Conservation (phyloP, 2,113 vertebrate species). For the Corvus hawaiiensis region DNA sequence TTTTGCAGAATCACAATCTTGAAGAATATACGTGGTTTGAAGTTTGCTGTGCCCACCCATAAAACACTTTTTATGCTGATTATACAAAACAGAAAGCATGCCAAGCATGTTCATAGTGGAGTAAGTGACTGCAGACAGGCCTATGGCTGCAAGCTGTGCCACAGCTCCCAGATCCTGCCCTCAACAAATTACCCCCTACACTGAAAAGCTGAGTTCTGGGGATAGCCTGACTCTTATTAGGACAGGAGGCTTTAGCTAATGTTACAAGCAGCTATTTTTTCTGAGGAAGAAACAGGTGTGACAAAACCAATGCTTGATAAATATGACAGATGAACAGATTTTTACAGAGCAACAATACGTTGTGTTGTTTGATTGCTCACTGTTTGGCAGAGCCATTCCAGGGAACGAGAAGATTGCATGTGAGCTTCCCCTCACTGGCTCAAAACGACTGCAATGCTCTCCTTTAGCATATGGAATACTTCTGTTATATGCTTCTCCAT, state of each 20-base stretch:
- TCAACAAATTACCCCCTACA: background rate
- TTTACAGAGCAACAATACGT: background rate
- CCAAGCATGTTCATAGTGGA: rapidly evolving
- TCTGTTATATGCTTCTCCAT: background rate
- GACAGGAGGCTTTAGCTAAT: background rate
- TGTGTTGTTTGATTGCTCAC: constrained; percentile 11
- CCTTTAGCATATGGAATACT: background rate
- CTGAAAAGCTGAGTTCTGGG: background rate
- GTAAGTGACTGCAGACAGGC: background rate
- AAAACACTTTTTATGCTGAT: background rate
- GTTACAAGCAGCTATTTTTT: background rate
- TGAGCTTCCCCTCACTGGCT: background rate
- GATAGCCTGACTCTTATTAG: background rate
- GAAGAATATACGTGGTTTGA: background rate
- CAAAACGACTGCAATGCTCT: background rate
- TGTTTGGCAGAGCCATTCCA: background rate
- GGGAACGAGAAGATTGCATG: background rate
- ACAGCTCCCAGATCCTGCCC: background rate
- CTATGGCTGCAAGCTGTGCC: background rate
- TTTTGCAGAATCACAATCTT: background rate
- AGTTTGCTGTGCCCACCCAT: background rate
- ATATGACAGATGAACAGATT: constrained; percentile 10
- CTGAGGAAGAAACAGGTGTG: background rate
- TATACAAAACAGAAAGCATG: background rate
- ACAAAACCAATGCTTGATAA: background rate